Base-by-base conservation (phyloP, 2,113 vertebrate species). In the Thunnus thynnus region DNA sequence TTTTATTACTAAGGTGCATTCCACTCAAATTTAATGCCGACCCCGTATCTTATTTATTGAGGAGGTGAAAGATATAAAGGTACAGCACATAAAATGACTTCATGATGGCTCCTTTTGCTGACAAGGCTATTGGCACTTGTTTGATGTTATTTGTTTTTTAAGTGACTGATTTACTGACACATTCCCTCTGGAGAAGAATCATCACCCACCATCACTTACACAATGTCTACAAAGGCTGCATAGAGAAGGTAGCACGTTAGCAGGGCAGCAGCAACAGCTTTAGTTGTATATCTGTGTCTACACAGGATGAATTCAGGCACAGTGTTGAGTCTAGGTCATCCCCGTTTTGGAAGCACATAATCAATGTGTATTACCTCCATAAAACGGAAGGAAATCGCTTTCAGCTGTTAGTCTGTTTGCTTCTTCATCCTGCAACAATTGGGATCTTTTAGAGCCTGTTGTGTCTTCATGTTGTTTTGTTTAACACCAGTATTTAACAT, bases 111-210 rank as follows among this genome's bases (percentile, higher is more conserved):
- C 47, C 68, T 84, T 90, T 88, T 92, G 92, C 92, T 91, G 93
- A 91, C 91, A 89, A 80, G 78, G 86, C 88, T 82, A 76, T 78
- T 73, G 88, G 69, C 76, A 87, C 80, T 89, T 80, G 72, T 83
- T 84, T 84, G 69, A 85, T 77, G 73, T 82, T 86, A 85, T 92
- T 90, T 93, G 87, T 84, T 90, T 93, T 90, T 89, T 85, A 89
- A 91, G 80, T 71, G 86, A 82, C 78, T 88, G 88, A 92, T 93
- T 93, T 89, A 91, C 78, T 36, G 78, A 78, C 78, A n/a, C 12
- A 0, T 54, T 80, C 58, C 52, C 67, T 62, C 47, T 12, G 20
- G 50, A 80, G 77, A 70, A 25, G 60, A 56, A 41, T 25, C 48
- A 32, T 62, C 44, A 74, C n/a, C 47, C 16, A 3, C 22, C 46